Percentiles rank a stretch among this genome's conserved stretches.
These are phyloP conservation scores for Ichneumon xanthorius DNA, from an alignment of 2,888 invertebrate genomes.

Conservation along the genomic window DNA sequence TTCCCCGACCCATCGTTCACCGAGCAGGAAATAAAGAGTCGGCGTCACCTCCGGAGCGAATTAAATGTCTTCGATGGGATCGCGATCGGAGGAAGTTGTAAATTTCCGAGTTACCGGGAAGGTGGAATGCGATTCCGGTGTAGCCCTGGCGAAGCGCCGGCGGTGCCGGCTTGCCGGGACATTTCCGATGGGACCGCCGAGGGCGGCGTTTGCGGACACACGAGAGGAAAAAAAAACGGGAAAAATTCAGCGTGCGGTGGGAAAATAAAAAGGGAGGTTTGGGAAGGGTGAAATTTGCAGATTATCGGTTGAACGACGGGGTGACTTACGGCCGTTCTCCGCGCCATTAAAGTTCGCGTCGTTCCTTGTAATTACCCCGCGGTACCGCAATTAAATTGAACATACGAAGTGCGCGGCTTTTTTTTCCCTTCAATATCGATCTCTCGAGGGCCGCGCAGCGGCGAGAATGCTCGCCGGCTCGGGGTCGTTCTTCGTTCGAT, in stretches of 20 bases:
- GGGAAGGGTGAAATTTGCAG: not conserved
- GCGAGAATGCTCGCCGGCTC: not conserved
- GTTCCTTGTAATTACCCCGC: slow-evolving; percentile 4
- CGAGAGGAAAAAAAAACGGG: not conserved
- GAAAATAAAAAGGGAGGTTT: not conserved
- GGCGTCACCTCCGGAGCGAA: not conserved
- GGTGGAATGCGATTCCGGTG: not conserved
- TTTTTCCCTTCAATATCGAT: not conserved
- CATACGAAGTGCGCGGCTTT: not conserved
- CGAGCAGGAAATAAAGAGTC: slow-evolving; percentile 21
- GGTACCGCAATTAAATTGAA: not conserved
- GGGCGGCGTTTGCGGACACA: not conserved
- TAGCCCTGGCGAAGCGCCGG: not conserved
- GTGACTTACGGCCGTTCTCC: not conserved
- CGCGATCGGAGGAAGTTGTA: slow-evolving; percentile 1
- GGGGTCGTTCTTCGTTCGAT: not conserved
- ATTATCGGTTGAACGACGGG: slow-evolving; percentile 9
- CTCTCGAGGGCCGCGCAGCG: not conserved
- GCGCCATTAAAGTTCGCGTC: slow-evolving; percentile 7
- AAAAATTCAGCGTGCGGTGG: not conserved
- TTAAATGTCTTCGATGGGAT: slow-evolving; percentile 28
- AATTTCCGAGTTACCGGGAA: slow-evolving; percentile 9
- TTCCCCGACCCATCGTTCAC: not conserved
- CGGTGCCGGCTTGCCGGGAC: not conserved
- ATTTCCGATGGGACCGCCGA: not conserved